Base-by-base conservation (phyloP, 2,888 invertebrate species). In the Spodoptera littoralis region DNA sequence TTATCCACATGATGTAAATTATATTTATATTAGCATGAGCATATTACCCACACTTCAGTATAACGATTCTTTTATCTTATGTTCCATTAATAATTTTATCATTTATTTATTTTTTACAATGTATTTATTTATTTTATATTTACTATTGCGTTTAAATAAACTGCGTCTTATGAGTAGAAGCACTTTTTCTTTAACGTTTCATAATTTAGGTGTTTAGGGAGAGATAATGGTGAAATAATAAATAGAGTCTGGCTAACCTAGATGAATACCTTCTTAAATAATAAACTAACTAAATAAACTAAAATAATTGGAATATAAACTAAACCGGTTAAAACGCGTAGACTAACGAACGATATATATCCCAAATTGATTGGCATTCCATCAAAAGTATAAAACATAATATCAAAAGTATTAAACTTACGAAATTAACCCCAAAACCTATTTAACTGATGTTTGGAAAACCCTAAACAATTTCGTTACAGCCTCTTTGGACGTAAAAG, bases 1-100 rank as follows among this genome's bases (percentile, higher is more conserved):
- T 77, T 60, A 77, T 72, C 79, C 88, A 87, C 84, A 81, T 78
- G 79, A 79, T 90, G 90, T 90, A 88, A 85, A 88, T 88, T 90
- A 85, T 84, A 82, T 83, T 86, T 84, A 87, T 89, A 88, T 88
- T 87, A 87, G 91, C 91, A 91, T 91, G 91, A 87, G 88, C 88
- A 87, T 84, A 81, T 82, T 78, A 70, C 76, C 76, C 73, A 74
- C 77, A 75, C 58, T 83, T 76, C 58, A 6, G 73, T 79, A 63
- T 59, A 4, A 62, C 11, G 6, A 46, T 74, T 72, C 72, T 58
- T 62, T 81, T 77, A 61, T 56, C 80, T 76, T 75, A 30, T 59
- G 59, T 71, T 84, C 55, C 62, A 67, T 68, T 65, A 61, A 65
- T 74, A 65, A 68, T 73, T 61, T 75, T 65, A 61, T 77, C n/a